Base-by-base conservation (phyloP, 2,113 vertebrate genomes). In the Prunella fulvescens region DNA sequence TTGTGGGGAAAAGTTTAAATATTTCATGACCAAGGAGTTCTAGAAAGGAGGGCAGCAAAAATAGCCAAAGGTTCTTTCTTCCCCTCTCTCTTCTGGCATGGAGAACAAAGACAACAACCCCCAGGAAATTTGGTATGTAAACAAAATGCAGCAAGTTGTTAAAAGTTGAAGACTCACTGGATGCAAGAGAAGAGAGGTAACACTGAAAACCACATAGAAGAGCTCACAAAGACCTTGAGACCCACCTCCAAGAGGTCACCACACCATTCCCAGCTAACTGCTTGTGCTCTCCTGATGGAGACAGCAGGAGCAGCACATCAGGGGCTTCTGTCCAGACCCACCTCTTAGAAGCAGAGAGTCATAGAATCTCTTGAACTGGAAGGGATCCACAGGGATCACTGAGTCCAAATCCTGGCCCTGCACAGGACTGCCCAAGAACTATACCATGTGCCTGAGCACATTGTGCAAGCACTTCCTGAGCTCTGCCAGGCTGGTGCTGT, bases 1-100 rank as follows among this genome's bases (percentile, higher is more conserved):
- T 92, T 81, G 66, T 96, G 95, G 91, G 85, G 95, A 93, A 57
- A 74, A 42, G 48, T 95, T 96, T 93, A 78, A 95, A 81, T 91
- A 92, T 91, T 93, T 71, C 57, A 79, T 86, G 50, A 84, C 57
- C 47, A 73, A 85, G 73, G 44, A 87, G 81, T 44, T 85, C 47
- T 67, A 86, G 73, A 81, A 81, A 91, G 61, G 62, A 93, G 28
- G 24, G 14, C 47, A 56, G 44, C 54, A 87, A 61, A 92, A 73
- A 58, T 5, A 82, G 58, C 58, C 11, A 0, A 70, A 69, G 29
- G 37, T 60, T 39, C 22, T 88, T 67, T 67, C 65, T 70, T 20
- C 6, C 12, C 9, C 19, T 73, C 50, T 82, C 22, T 88, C 44
- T 90, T 33, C 79, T 76, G 40, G 37, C 92, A 72, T 42, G 42